Evolutionary conservation across 2,888 invertebrate genomes (phyloP), one percentile per base, ranked within the genome.

Genomic region (Crepidodera aurea): DNA sequence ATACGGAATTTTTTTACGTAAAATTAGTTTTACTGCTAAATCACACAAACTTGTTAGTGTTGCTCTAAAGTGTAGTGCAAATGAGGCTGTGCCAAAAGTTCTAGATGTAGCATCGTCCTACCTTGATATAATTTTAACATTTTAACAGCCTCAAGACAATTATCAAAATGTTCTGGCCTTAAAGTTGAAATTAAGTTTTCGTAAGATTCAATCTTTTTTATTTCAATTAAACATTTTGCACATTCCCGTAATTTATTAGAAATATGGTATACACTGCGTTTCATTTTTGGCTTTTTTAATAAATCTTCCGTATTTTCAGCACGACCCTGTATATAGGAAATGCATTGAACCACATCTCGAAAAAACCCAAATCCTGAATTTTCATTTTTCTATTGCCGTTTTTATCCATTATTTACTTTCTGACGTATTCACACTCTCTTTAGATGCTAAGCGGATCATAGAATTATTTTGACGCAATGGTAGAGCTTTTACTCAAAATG

Each of bases 31-130:
- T 32, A 29, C 40, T 29, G 65, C 65, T 32, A 69, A 59, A 61
- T 65, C 62, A 16, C 62, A 46, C 19, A 70, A 19, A n/a, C 51
- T 7, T 29, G 34, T 66, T 29, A 69, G 55, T 8, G 61, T 62
- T 16, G 69, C 68, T 42, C 64, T 29, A 60, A 64, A 64, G 25
- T 60, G 64, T 15, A 64, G 13, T 13, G 64, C 66, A 51, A 55
- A 64, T 55, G 60, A 64, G 1, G 67, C 57, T 8, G 66, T 53
- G 37, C 66, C 64, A 62, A 72, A 66, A 57, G 34, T 61, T 63
- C 62, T 67, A 0, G 15, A 42, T 16, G 53, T n/a, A 18, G 8
- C n/a, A 15, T 67, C 27, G 48, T n/a, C n/a, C n/a, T 54, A 66
- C 27, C 15, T 50, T 4, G 51, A 51, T 7, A 64, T 42, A 1